phyloP scores from a whole-genome alignment of 2,113 vertebrate species.

The Tetrao urogallus region DNA sequence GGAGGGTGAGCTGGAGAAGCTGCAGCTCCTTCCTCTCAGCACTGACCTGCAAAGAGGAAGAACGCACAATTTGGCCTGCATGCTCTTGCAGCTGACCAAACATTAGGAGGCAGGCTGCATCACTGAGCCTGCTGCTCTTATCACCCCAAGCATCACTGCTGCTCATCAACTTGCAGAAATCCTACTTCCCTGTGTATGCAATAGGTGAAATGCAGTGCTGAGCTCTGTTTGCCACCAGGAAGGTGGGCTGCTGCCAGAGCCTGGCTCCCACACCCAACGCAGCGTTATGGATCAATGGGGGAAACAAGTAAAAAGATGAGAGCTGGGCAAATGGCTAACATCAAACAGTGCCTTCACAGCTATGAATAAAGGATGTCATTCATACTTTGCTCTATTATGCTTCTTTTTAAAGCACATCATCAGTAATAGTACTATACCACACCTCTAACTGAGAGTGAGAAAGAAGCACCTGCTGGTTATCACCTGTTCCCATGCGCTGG shows the following conservation, averaged over 20 bases:
- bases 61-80: not conserved
- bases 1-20: not conserved
- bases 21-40: not conserved
- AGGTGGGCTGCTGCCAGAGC: not conserved
- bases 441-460: not conserved
- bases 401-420: not conserved
- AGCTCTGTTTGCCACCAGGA: not conserved
- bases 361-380: not conserved
- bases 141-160: not conserved
- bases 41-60: not conserved
- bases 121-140: slow-evolving; percentile 12
- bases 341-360: not conserved
- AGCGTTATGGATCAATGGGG: fast-evolving
- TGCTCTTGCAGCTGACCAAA: slow-evolving; percentile 41
- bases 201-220: not conserved
- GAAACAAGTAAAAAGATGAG: not conserved
- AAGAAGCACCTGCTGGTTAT: not conserved
- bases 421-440: not conserved
- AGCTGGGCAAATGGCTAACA: not conserved
- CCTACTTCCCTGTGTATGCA: not conserved
- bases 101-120: slow-evolving; percentile 22
- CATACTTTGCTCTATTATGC: not conserved
- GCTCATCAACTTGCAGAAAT: slow-evolving; percentile 1
- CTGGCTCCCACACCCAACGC: not conserved
- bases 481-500: not conserved